A percentile compares a stretch with the other conserved stretches of the same genome.
phyloP scores from a whole-genome alignment of 2,113 vertebrate species.

The Pseudorhombus dupliciocellatus region DNA sequence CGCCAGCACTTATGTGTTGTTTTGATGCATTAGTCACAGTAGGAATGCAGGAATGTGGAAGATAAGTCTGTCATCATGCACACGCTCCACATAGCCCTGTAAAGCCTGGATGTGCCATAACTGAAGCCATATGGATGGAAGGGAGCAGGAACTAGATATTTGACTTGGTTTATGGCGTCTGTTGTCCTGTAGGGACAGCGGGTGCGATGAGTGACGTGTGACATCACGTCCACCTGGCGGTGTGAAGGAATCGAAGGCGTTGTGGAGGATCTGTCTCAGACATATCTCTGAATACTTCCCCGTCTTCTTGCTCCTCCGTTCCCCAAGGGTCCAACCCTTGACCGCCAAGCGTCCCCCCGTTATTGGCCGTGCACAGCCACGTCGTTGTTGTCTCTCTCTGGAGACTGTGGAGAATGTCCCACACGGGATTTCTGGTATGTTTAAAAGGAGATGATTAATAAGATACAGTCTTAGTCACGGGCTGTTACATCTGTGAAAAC shows the following conservation, averaged over 20 bases:
- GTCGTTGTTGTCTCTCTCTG: no score
- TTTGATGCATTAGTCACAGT: slow-evolving; percentile 52
- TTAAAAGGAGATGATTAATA: slow-evolving; percentile 29
- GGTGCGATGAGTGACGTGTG: neutral
- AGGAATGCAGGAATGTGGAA: slow-evolving; percentile 63
- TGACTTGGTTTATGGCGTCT: neutral
- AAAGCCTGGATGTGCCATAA: slow-evolving; percentile 59
- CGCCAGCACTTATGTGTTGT: slow-evolving; percentile 23
- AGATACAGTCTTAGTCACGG: neutral
- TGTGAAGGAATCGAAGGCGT: no score
- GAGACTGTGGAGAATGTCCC: neutral
- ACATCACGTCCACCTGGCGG: no score
- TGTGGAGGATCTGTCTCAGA: no score
- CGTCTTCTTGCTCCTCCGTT: no score
- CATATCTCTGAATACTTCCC: no score
- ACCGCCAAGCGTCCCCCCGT: no score
- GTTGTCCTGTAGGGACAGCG: neutral
- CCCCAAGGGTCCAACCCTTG: no score
- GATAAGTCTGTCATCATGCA: slow-evolving; percentile 65
- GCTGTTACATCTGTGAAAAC: slow-evolving; percentile 39
- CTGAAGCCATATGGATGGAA: slow-evolving; percentile 58
- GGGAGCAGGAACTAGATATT: neutral
- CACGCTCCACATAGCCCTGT: slow-evolving; percentile 50
- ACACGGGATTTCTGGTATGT: slow-evolving; percentile 27
- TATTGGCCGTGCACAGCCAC: no score